Evolutionary conservation across 1,140 invertebrate species (phyloP).

Genomic region (Melipona quadrifasciata): DNA sequence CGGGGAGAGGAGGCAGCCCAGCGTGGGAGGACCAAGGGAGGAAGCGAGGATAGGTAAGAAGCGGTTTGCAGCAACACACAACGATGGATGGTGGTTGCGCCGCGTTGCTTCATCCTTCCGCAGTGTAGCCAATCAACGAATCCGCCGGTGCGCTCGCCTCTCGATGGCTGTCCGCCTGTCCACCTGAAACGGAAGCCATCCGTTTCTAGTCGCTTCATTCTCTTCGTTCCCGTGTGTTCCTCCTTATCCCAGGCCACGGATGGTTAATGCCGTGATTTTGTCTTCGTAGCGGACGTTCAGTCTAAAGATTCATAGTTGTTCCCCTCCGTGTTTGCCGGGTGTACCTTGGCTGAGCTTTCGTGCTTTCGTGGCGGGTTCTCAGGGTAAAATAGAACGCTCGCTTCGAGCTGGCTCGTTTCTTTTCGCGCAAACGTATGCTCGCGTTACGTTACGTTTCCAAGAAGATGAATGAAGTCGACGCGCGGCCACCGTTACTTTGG

Average conservation of each 20-base stretch:
- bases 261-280: constrained; percentile 50
- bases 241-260: constrained; percentile 38
- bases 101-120: constrained; percentile 57
- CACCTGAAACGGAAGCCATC: constrained; percentile 62
- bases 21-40: constrained; percentile 4
- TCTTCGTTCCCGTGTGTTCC: constrained; percentile 1
- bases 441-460: not conserved
- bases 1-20: constrained; percentile 15
- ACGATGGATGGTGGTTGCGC: constrained; percentile 50
- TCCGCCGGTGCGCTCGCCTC: constrained; percentile 51
- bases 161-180: constrained; percentile 66
- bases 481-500: not conserved
- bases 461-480: not conserved
- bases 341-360: not conserved
- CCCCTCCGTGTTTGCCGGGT: not conserved
- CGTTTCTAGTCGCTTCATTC: constrained; percentile 62
- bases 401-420: not conserved
- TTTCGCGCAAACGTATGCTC: not conserved
- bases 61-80: constrained; percentile 48
- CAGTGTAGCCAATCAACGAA: constrained; percentile 66
- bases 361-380: not conserved
- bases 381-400: constrained; percentile 17
- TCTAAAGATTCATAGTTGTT: constrained; percentile 46
- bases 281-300: constrained; percentile 32
- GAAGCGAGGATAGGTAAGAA: constrained; percentile 31